Evolutionary conservation across 2,888 invertebrate species (phyloP), one percentile per base, ranked within the genome.

Genomic region (Ophion costatus): DNA sequence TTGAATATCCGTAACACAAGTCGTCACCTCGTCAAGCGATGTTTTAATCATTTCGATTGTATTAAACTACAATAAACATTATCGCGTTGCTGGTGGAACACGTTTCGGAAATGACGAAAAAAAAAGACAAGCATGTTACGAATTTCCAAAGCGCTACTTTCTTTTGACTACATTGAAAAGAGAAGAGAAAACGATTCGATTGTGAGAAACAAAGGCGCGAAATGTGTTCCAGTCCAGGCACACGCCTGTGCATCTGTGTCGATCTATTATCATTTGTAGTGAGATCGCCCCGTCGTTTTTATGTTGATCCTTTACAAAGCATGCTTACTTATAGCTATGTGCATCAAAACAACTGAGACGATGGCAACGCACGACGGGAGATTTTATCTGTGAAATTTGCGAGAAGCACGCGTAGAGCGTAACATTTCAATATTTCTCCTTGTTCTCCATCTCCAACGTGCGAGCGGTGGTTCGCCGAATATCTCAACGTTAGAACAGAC

Each of bases 301-400:
- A 77, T 84, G 38, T 79, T 76, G 4, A 57, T 76, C 70, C 33
- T 78, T 67, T 87, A 89, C 86, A 89, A 86, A 89, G 93, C 93
- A 93, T 93, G 93, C 86, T 84, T 90, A 90, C 91, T 84, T 17
- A 51, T 86, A 88, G 86, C 79, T 85, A 87, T 84, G 77, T 86
- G 87, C 88, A 87, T 88, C 64, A 80, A 76, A 57, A 63, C 74
- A 69, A 69, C 59, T 56, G 20, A 42, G 64, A 80, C 67, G 63
- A 80, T 70, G 57, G 56, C 63, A 80, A 78, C 67, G 79, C 78
- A 81, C 80, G 79, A 67, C 70, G 70, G 73, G 59, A 76, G 61
- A 79, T 78, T 61, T 59, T 74, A 11, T 17, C 70, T 59, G 70
- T 61, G 38, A 73, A 42, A 61, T 59, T 29, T 57, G 22, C 10